Evolutionary conservation across 1,140 invertebrate genomes (phyloP).

Genomic region (Leptonema lineaticorne): DNA sequence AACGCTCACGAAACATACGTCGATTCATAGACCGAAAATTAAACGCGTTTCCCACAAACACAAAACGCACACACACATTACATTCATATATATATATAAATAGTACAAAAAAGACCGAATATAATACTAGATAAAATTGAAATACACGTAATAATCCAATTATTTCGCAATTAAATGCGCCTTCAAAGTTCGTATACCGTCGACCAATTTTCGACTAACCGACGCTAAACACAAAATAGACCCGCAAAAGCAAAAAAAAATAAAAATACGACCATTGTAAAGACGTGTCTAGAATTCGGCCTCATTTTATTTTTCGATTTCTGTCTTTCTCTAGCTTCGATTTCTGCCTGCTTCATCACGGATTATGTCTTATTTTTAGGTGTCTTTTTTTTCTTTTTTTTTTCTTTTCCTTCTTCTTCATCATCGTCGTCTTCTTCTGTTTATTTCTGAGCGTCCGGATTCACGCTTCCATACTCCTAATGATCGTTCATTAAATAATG

Average conservation of each 20-base stretch:
- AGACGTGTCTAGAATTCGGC: not conserved
- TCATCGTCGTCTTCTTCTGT: not conserved
- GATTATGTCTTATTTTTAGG: too few species aligned
- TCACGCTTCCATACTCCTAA: slow-evolving; percentile 25
- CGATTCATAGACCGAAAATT: not conserved
- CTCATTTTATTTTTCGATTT: not conserved
- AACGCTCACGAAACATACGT: not conserved
- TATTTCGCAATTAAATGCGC: not conserved
- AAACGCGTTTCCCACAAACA: not conserved
- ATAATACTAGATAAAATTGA: too few species aligned
- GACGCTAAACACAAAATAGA: not conserved
- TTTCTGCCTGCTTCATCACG: too few species aligned
- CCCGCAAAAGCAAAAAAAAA: not conserved
- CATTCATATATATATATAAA: not conserved
- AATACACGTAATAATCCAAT: not conserved
- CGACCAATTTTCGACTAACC: not conserved
- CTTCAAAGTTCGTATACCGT: not conserved
- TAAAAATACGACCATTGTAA: not conserved
- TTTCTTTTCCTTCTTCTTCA: not conserved
- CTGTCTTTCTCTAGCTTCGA: too few species aligned
- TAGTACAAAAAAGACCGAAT: not conserved
- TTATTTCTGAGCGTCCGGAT: not conserved
- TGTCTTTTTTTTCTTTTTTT: too few species aligned
- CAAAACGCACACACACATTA: too few species aligned
- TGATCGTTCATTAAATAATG: slow-evolving; percentile 24